These are phyloP conservation scores for Phrynosoma platyrhinos DNA, from an alignment of 2,113 vertebrate genomes.

Conservation along the genomic window DNA sequence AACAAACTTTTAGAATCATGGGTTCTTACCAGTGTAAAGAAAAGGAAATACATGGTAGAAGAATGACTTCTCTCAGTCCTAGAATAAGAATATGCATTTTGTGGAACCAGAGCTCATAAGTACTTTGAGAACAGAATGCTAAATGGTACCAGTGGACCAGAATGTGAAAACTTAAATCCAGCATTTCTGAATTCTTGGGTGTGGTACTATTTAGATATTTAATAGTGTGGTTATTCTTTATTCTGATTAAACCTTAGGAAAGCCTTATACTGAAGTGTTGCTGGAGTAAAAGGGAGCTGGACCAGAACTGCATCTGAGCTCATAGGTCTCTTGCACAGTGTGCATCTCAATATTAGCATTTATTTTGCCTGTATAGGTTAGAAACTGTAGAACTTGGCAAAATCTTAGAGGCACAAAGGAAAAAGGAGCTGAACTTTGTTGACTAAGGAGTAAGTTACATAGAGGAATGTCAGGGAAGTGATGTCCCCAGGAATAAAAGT, in stretches of 20 bases:
- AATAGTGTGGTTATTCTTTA: background rate
- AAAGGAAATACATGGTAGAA: background rate
- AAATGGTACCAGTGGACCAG: background rate
- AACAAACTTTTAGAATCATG: background rate
- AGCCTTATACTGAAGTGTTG: background rate
- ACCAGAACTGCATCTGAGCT: background rate
- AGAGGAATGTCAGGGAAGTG: background rate
- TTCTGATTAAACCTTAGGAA: background rate
- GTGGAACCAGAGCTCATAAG: background rate
- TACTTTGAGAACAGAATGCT: background rate
- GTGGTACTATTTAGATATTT: background rate
- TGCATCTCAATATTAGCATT: background rate
- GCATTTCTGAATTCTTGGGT: background rate
- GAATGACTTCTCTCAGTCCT: background rate
- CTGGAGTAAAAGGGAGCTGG: background rate
- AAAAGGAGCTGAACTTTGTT: background rate
- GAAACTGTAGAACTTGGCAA: background rate
- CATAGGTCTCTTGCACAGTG: background rate
- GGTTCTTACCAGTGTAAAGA: background rate
- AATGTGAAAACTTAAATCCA: background rate
- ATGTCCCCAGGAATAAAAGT: background rate
- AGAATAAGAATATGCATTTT: background rate
- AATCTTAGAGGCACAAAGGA: background rate
- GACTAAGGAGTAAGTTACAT: too few species aligned
- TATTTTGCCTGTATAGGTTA: background rate